A percentile compares a stretch with the other conserved stretches of the same genome.
phyloP scores from a whole-genome alignment of 2,888 invertebrate genomes.

The Phrixothrix hirtus region DNA sequence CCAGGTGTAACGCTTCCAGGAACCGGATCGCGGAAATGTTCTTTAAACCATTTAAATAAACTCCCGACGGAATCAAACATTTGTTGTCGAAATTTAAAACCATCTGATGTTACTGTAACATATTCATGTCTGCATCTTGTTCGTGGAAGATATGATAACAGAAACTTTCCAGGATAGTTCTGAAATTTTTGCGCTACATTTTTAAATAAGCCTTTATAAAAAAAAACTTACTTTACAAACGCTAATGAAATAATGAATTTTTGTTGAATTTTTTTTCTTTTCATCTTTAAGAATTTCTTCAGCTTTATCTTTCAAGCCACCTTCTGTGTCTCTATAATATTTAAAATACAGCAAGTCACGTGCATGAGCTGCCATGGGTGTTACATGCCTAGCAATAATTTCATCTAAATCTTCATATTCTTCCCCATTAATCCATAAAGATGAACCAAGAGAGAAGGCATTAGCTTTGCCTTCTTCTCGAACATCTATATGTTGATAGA shows the following conservation, averaged over 20 bases:
- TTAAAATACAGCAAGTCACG: conserved; percentile 90
- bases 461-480: conserved; percentile 96
- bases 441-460: conserved; percentile 88
- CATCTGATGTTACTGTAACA: conserved; percentile 88
- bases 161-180: conserved; percentile 88
- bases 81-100: conserved; percentile 87
- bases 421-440: conserved; percentile 85
- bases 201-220: conserved; percentile 3
- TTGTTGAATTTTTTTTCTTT: conserved; percentile 82
- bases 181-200: too few species aligned
- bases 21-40: conserved; percentile 92
- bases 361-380: conserved; percentile 94
- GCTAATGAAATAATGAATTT: conserved; percentile 86
- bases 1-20: conserved; percentile 73
- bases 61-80: conserved; percentile 81
- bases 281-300: conserved; percentile 88
- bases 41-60: conserved; percentile 96
- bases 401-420: conserved; percentile 99
- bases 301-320: conserved; percentile 82
- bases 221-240: conserved; percentile 66
- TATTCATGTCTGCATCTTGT: conserved; percentile 88
- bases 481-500: conserved; percentile 96
- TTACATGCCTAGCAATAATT: conserved; percentile 95
- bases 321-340: conserved; percentile 79
- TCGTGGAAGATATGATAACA: conserved; percentile 91